Base-by-base conservation (phyloP, 2,888 invertebrate species). In the Chaitophorus viminalis region DNA sequence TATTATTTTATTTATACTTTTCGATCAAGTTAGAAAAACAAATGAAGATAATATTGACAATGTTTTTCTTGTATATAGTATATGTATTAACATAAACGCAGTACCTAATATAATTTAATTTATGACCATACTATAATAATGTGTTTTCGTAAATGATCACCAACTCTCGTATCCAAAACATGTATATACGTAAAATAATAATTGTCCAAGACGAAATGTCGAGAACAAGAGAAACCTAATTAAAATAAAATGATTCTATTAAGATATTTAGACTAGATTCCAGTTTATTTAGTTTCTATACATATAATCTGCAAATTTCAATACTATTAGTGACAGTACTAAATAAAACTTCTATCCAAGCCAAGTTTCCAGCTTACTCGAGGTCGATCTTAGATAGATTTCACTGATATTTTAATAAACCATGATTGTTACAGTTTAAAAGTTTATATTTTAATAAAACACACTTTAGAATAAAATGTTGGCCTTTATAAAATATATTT, bases 1-100 rank as follows among this genome's bases (percentile, higher is more conserved):
- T 29, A 83, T 54, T 60, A 83, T 54, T 60, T 82, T 70, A 31
- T 31, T 70, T 31, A 31, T 70, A 21, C 52, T 82, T 83, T 83
- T 60, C 36, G 33, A 75, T 29, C 11, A 60, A 72, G 8, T n/a
- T 70, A 52, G 31, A 74, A 83, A 36, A 83, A 75, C 36, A 74
- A 83, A n/a, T n/a, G n/a, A 18, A 83, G 9, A 54, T 75, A 60
- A 74, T 33, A 5, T 39, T 60, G 52, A 60, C 54, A 36, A 29
- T 75, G 36, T 74, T 74, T 74, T 36, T 60, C 17, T 39, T n/a
- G 36, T 14, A 83, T 39, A 5, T 39, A 39, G n/a, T 39, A 39
- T 54, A 74, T 74, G 11, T 60, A 82, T 79, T 74, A 36, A 74
- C 36, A 72, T 82, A 72, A 36, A 17, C 72, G 17, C 52, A 33